phyloP scores from a whole-genome alignment of 1,140 invertebrate genomes.

The Oncopodura yosiiana region DNA sequence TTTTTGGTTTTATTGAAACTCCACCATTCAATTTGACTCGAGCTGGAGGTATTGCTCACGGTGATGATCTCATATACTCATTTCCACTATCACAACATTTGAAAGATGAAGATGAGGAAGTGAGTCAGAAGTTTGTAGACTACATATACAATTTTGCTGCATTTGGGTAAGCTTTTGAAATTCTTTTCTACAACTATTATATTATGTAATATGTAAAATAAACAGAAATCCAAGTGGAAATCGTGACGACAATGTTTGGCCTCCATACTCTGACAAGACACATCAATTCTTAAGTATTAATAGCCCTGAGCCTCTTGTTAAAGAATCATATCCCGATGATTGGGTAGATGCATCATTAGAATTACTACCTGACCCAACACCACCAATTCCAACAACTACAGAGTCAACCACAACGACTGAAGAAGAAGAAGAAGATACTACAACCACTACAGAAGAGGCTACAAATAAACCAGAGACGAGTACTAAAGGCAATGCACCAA shows the following conservation, averaged over 20 bases:
- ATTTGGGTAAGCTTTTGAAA: constrained; percentile 22
- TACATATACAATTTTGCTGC: constrained; percentile 33
- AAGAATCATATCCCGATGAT: not conserved
- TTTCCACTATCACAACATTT: constrained; percentile 19
- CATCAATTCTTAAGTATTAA: constrained; percentile 6
- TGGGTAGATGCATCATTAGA: not conserved
- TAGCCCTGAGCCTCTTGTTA: not conserved
- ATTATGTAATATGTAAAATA: too few relatives aligned
- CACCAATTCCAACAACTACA: not conserved
- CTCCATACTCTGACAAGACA: not conserved
- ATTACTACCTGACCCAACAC: not conserved
- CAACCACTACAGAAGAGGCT: too few relatives aligned
- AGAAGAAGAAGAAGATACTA: too few relatives aligned
- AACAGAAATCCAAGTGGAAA: constrained; percentile 3
- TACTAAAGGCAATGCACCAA: too few relatives aligned
- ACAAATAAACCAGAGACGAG: too few relatives aligned
- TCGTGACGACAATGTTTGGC: not conserved
- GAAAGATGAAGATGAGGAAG: constrained; percentile 13
- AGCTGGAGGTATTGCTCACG: constrained; percentile 28
- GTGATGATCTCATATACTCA: constrained; percentile 34
- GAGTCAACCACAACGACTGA: not conserved
- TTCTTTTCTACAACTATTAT: too few relatives aligned
- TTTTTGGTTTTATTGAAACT: not conserved
- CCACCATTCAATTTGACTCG: not conserved
- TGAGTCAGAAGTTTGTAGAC: constrained; percentile 26